A percentile compares a stretch with the other conserved stretches of the same genome.
Evolutionary conservation across 2,888 invertebrate genomes (phyloP).

Genomic region (Helobdella robusta): DNA sequence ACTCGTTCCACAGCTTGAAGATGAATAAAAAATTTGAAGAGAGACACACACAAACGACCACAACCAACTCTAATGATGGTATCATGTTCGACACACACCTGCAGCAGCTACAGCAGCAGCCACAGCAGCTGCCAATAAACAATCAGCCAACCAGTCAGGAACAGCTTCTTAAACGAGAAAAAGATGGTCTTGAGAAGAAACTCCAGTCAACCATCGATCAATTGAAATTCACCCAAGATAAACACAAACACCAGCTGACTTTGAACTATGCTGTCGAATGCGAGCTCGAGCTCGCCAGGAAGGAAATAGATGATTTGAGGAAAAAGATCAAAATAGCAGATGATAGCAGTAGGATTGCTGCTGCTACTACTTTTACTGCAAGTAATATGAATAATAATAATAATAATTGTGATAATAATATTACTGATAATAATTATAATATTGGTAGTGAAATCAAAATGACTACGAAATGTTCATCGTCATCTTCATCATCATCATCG

Average conservation of each 20-base stretch:
- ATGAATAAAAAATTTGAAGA: too few relatives aligned
- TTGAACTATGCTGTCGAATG: background rate
- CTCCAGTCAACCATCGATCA: background rate
- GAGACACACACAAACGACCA: too few relatives aligned
- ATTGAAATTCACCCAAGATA: background rate
- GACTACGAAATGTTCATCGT: too few relatives aligned
- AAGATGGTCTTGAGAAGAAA: constrained; percentile 5
- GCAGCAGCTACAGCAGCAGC: background rate
- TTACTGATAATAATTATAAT: background rate
- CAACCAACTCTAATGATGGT: background rate
- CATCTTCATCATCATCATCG: background rate
- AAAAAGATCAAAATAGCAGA: background rate
- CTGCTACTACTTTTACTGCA: background rate
- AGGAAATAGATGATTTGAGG: background rate
- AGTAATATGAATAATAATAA: too few relatives aligned
- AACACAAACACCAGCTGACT: background rate
- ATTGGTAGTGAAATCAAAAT: too few relatives aligned
- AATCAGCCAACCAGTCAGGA: background rate
- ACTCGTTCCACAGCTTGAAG: too few relatives aligned
- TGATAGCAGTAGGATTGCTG: background rate
- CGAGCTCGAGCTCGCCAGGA: background rate
- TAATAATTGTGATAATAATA: background rate
- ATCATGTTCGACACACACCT: background rate
- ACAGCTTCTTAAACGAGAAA: background rate
- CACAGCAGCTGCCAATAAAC: background rate